Evolutionary conservation across 1,140 invertebrate species (phyloP).

Genomic region (Periplaneta americana): DNA sequence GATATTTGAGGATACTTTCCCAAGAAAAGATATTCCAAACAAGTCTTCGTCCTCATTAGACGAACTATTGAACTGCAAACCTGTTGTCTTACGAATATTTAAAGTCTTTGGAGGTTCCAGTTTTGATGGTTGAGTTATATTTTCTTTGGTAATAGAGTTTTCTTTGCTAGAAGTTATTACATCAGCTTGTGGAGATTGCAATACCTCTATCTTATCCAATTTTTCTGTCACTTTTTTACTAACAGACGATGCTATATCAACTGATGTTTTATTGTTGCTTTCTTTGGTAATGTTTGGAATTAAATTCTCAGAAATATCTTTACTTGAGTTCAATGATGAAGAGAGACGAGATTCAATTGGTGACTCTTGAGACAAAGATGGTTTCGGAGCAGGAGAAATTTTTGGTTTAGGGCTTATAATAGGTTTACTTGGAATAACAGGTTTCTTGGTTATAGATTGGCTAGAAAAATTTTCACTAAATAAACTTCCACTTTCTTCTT

Average conservation of each 20-base stretch:
- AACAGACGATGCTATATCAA: not conserved
- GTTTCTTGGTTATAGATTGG: not conserved
- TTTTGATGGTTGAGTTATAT: not conserved
- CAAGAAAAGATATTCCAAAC: not conserved
- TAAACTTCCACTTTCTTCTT: not conserved
- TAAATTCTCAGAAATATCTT: not conserved
- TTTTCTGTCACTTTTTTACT: not conserved
- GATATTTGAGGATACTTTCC: not conserved
- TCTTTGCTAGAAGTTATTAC: not conserved
- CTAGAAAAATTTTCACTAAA: not conserved
- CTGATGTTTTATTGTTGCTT: not conserved
- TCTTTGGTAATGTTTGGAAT: not conserved
- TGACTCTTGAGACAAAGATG: not conserved
- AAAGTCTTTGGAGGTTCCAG: not conserved
- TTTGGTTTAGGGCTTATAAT: not conserved
- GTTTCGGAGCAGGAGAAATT: not conserved
- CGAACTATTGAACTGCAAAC: not conserved
- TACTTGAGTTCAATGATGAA: not conserved
- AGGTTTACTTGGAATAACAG: not conserved
- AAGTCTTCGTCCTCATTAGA: slow-evolving; percentile 5
- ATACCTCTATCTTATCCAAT: not conserved
- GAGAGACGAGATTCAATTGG: not conserved
- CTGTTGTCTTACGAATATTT: not conserved
- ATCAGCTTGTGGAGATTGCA: too few relatives aligned
- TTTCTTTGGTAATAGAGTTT: not conserved